Evolutionary conservation across 2,797 vertebrate species (phyloP), one percentile per base, ranked within the genome.

Genomic region (Etheostoma nigrum): DNA sequence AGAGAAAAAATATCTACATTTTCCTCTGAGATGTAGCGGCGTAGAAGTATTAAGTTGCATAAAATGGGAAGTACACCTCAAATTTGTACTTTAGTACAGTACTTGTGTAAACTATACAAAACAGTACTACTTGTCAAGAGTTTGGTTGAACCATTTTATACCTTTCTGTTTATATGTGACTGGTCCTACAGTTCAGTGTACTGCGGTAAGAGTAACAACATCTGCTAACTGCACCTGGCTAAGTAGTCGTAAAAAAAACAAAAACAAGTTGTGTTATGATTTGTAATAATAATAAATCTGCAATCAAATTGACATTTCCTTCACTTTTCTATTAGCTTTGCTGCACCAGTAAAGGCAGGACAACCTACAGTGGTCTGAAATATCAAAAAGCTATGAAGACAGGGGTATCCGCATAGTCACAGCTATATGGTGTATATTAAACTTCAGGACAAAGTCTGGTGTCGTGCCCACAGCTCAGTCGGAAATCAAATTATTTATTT

Each of bases 231-330:
- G 6, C 40, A 18, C 18, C 8, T 40, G 55, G 36, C 55, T 21
- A 7, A 7, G 4, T 62, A 19, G 16, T 30, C 52, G 27, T 23
- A 30, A 15, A 55, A 55, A 48, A 51, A 4, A 11, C 14, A 55
- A 48, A 51, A 4, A 11, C 14, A n/a, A n/a, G 7, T 14, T 21
- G 3, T 47, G 10, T 45, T 30, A 65, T 23, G 5, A 55, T 67
- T 16, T 82, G 66, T 63, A 53, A 52, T 51, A 18, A 40, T 45
- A 42, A 59, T 57, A 33, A 58, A 36, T 52, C 33, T 3, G 27
- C 33, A 51, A 49, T 49, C 48, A 36, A 7, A 36, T 36, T 36
- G 8, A 36, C 33, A 36, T 36, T 36, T 36, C 33, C 33, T 36
- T 36, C 8, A 36, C 9, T 36, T 36, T 36, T 36, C 33, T 36